Conservation (phyloP, 2,113 vertebrate genomes). For the Sorex fumeus region DNA sequence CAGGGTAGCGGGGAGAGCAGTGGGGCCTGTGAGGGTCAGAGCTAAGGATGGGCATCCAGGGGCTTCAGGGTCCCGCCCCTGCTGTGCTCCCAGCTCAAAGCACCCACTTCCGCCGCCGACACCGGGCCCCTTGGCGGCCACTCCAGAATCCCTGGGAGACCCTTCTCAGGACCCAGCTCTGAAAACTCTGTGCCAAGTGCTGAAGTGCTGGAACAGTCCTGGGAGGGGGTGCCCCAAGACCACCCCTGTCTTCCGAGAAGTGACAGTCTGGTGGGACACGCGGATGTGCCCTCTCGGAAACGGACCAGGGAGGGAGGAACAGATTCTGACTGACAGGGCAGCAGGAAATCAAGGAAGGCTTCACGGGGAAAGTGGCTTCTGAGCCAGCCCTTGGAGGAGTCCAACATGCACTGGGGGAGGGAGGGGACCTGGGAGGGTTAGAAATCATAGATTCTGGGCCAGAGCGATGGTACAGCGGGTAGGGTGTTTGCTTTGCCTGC, state of each 20-base stretch:
- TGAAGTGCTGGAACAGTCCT: too few species aligned
- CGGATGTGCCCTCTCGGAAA: too few species aligned
- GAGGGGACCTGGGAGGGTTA: neutral
- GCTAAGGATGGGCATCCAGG: neutral
- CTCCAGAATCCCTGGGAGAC: too few species aligned
- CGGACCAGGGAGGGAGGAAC: neutral
- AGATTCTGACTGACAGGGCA: neutral
- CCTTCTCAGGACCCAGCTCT: neutral
- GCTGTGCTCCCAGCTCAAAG: neutral
- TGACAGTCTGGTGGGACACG: neutral
- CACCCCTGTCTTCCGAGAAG: neutral
- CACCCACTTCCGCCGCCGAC: neutral
- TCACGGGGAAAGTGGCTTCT: conserved; percentile 3
- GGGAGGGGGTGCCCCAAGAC: neutral
- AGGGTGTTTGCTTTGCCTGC: too few species aligned
- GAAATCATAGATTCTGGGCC: too few species aligned
- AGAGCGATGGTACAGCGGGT: too few species aligned
- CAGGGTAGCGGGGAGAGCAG: neutral
- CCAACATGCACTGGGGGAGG: neutral
- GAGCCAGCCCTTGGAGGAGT: conserved; percentile 29
- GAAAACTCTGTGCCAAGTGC: conserved; percentile 19
- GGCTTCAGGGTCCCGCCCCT: neutral
- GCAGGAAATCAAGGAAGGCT: conserved; percentile 11
- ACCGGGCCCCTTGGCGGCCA: neutral
- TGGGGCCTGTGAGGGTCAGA: neutral